These are phyloP conservation scores for Sminthurinus signatus DNA, from an alignment of 1,140 invertebrate species.

Conservation along the genomic window DNA sequence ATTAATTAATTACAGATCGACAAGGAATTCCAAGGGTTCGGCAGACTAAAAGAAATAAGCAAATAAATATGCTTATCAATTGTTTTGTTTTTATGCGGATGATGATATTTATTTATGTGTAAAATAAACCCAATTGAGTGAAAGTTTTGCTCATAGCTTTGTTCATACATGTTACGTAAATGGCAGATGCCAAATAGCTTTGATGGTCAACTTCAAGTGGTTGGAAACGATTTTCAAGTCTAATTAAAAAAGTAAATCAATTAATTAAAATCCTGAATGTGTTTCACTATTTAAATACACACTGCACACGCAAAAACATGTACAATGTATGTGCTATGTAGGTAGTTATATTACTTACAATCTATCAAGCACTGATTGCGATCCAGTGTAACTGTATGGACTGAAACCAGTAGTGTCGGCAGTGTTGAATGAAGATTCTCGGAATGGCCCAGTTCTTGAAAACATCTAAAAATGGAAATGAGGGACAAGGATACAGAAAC, in stretches of 20 bases:
- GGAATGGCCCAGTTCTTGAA: constrained; percentile 13
- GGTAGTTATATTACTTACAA: too few relatives aligned
- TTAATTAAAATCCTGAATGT: too few relatives aligned
- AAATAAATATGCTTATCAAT: too few relatives aligned
- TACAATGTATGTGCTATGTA: too few relatives aligned
- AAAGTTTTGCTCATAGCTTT: too few relatives aligned
- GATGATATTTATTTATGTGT: too few relatives aligned
- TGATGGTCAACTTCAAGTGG: constrained; percentile 48
- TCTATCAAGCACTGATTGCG: constrained; percentile 42
- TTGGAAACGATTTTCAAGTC: constrained; percentile 41
- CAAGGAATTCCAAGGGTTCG: constrained; percentile 51
- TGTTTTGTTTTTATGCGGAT: too few relatives aligned
- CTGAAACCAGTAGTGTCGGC: constrained; percentile 10
- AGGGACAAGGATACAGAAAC: too few relatives aligned
- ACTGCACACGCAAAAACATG: too few relatives aligned
- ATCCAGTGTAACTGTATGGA: constrained; percentile 43
- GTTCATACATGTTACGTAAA: constrained; percentile 45
- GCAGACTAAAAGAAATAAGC: constrained; percentile 46
- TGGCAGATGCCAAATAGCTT: constrained; percentile 51
- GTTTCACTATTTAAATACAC: too few relatives aligned
- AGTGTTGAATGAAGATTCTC: background rate
- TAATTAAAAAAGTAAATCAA: too few relatives aligned
- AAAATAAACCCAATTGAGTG: too few relatives aligned
- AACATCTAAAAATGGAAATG: constrained; percentile 11
- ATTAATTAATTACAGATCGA: constrained; percentile 44